Conservation (phyloP, 2,797 vertebrate species). For the Perodicticus potto region DNA sequence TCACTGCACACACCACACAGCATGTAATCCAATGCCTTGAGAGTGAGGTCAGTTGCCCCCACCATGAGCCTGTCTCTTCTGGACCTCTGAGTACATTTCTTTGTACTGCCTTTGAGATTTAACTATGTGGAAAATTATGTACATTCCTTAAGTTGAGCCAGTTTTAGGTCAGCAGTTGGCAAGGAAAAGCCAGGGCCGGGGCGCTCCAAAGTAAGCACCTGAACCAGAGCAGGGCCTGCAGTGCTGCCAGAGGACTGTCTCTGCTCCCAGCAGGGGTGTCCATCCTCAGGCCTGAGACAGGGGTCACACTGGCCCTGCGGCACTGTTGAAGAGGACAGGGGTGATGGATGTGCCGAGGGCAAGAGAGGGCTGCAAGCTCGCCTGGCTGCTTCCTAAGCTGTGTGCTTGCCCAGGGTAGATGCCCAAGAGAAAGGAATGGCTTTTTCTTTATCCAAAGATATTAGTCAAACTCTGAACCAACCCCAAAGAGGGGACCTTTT, state of each 20-base stretch:
- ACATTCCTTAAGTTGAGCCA: conserved; percentile 42
- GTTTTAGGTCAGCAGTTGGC: conserved; percentile 48
- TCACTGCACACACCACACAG: background rate
- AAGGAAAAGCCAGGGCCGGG: background rate
- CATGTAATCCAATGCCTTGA: background rate
- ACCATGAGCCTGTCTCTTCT: background rate
- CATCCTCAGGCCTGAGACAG: background rate
- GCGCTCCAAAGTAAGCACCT: background rate
- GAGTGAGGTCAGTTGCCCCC: conserved; percentile 24
- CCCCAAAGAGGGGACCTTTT: background rate
- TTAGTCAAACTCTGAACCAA: background rate
- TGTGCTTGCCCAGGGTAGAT: background rate
- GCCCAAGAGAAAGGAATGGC: background rate
- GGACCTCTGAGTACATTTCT: conserved; percentile 24
- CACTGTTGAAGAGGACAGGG: background rate
- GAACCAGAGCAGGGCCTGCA: background rate
- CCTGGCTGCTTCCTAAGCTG: background rate
- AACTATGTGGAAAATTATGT: conserved; percentile 42
- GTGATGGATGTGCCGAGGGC: background rate
- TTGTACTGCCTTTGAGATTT: background rate
- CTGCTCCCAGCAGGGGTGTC: background rate
- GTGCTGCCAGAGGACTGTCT: background rate
- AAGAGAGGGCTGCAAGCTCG: background rate
- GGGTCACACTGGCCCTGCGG: background rate
- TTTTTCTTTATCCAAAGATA: background rate